A percentile compares a stretch with the other conserved stretches of the same genome.
phyloP scores from a whole-genome alignment of 2,113 vertebrate species.

The Salvator merianae region DNA sequence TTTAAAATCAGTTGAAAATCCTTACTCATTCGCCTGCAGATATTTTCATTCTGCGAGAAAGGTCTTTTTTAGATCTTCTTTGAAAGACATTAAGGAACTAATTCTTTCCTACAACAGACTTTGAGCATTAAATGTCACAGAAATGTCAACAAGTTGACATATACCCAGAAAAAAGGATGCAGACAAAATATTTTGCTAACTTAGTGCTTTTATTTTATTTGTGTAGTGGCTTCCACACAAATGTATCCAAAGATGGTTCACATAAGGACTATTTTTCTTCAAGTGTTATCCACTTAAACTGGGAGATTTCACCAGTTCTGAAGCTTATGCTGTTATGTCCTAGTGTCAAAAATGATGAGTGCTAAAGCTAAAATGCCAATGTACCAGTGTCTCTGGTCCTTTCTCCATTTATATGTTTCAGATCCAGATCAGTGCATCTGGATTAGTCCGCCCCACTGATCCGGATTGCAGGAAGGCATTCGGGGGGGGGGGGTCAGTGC shows the following conservation, averaged over 20 bases:
- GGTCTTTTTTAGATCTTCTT: background rate
- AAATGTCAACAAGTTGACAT: conserved; percentile 1
- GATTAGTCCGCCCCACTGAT: no score
- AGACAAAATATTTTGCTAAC: background rate
- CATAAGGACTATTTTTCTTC: background rate
- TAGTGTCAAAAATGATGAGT: background rate
- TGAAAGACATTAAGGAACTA: conserved; percentile 18
- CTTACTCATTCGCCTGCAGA: background rate
- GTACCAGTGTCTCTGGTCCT: background rate
- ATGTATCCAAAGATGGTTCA: background rate
- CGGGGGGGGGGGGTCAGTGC: no score
- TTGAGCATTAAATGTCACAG: conserved; percentile 16
- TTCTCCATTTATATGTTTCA: no score
- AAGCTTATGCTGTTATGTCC: background rate
- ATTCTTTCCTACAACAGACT: conserved; percentile 14
- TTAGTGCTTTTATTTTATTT: background rate
- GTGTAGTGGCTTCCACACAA: background rate
- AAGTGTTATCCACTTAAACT: background rate
- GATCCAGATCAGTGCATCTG: no score
- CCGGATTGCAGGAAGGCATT: no score
- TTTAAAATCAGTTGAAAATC: conserved; percentile 12
- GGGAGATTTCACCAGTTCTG: background rate
- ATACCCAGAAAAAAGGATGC: background rate
- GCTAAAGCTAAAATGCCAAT: background rate
- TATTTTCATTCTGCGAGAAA: background rate